Base-by-base conservation (phyloP, 2,797 vertebrate genomes). In the Vultur gryphus region DNA sequence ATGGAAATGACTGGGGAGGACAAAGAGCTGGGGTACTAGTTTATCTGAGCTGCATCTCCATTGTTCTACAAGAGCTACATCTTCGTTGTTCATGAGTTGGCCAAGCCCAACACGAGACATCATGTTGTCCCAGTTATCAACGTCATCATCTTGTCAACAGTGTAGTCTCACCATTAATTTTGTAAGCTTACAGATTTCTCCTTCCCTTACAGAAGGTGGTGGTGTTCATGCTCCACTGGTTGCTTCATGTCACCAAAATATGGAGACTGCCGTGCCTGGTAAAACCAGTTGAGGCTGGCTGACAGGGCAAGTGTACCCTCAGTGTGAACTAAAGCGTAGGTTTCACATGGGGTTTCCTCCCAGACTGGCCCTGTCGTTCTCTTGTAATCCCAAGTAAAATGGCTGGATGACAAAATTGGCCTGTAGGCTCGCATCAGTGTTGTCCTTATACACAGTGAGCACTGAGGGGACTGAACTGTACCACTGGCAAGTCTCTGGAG, bases 351-450 rank as follows among this genome's bases (percentile, higher is more conserved):
- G 13, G 2, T 25, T 69, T 78, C 13, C 23, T 73, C 44, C 7
- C 25, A 20, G 43, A 9, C 62, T 70, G 39, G n/a, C 19, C 26
- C 61, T 64, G 29, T 33, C 41, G 31, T 79, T 81, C 31, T 57
- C 39, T 8, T 61, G 39, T 16, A 8, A 48, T 28, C 51, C 43
- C 9, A 8, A 33, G 9, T 24, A 12, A 20, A 0, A 5, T 25
- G 65, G 17, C 44, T 52, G 39, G 25, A 33, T 64, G 65, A 46
- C 59, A 80, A 35, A 70, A 18, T 9, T 10, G 3, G 35, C 10
- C 46, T 16, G 51, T 31, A 37, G 13, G 39, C 71, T 75, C 2
- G 0, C n/a, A 8, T 73, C 24, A 10, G 8, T 17, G 13, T 33
- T 65, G 41, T 41, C 44, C 54, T 55, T 44, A 5, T 2, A 43